Evolutionary conservation across 2,797 vertebrate species (phyloP), one percentile per base, ranked within the genome.

Genomic region (Synaphobranchus kaupii): DNA sequence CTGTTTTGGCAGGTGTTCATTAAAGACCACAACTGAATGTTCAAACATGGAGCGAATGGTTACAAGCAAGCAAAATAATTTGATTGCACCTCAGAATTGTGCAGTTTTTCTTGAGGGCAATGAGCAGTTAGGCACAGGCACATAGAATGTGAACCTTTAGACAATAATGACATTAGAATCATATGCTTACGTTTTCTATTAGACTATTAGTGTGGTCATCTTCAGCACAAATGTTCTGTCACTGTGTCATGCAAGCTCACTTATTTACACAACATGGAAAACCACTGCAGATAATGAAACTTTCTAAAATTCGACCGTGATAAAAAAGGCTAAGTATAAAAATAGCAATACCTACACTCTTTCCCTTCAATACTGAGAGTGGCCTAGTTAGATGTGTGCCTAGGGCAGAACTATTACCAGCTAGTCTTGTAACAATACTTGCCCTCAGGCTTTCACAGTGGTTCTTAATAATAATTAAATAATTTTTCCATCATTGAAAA

Each of bases 1-100:
- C 22, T 47, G 63, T 80, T 68, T 87, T 90, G 83, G 86, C 48
- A 13, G 76, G 15, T 87, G 50, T 68, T 87, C 73, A 84, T 60
- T 50, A 63, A 39, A 85, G 48, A 48, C 20, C 56, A 34, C 39
- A 85, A 68, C 34, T 68, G 86, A 81, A 84, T 54, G 31, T 56
- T 13, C 31, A 81, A 81, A 81, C 44, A 81, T 50, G 47, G 78
- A n/a, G 78, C 44, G 9, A 81, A 50, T 50, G 12, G 28, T 48
- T 50, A 28, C 44, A 81, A 7, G 44, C 44, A 25, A 81, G 25
- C 8, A 22, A 81, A 81, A 81, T 81, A 4, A 50, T n/a, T 25
- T 48, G 20, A 81, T 81, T 50, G 22, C 44, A 48, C 44, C 25
- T 28, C 78, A 28, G 22, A 12, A 3, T 47, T 15, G 20, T 47